These are phyloP conservation scores for Thysanoteuthis rhombus DNA, from an alignment of 2,888 invertebrate genomes.

Conservation along the genomic window DNA sequence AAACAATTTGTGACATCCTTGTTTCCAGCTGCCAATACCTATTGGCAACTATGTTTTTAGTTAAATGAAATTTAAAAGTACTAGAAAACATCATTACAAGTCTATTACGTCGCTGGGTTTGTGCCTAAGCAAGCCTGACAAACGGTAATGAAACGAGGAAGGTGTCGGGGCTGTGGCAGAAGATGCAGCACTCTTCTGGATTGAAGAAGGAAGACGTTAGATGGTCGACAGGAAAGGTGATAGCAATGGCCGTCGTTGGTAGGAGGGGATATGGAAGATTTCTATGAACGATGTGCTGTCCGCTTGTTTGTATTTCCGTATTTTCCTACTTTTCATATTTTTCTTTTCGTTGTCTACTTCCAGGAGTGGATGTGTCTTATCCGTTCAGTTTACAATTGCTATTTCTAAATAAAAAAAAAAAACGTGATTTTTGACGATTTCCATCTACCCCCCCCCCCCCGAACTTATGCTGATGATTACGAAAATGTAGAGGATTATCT, in stretches of 20 bases:
- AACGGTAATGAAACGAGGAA: conserved; percentile 1
- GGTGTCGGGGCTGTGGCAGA: background rate
- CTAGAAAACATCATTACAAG: conserved; percentile 31
- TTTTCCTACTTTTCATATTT: background rate
- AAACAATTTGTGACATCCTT: conserved; percentile 23
- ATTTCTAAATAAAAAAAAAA: too few relatives aligned
- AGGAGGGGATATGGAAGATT: background rate
- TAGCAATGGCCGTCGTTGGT: background rate
- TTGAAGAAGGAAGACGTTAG: background rate
- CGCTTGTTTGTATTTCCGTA: background rate
- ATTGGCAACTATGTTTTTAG: conserved; percentile 28
- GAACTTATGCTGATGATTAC: too few relatives aligned
- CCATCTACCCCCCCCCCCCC: too few relatives aligned
- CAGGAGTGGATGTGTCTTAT: background rate
- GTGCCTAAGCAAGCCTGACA: conserved; percentile 29
- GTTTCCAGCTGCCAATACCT: conserved; percentile 24
- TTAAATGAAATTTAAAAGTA: conserved; percentile 31
- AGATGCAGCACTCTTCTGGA: background rate
- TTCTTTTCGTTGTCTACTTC: background rate
- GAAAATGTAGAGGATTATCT: too few relatives aligned
- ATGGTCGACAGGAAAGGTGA: background rate
- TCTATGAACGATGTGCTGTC: background rate
- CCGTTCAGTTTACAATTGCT: too few relatives aligned
- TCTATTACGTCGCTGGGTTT: conserved; percentile 13
- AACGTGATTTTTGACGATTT: too few relatives aligned